Conservation (phyloP, 1,140 invertebrate genomes). For the Nephila pilipes region DNA sequence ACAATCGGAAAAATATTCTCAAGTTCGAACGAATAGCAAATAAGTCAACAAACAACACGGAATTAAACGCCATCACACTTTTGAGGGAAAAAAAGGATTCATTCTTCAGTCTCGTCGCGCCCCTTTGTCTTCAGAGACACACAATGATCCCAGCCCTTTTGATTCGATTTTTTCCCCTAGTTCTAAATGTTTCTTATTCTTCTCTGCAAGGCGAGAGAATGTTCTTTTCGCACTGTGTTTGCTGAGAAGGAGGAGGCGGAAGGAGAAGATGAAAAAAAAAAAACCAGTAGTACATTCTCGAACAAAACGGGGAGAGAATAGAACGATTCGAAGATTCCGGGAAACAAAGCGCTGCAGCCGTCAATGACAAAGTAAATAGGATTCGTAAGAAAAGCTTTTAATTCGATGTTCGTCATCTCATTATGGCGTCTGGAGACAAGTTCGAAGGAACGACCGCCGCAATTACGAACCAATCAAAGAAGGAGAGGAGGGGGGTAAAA, state of each 20-base stretch:
- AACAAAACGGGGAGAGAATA: neutral
- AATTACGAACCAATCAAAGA: neutral
- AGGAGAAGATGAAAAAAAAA: neutral
- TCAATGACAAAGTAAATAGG: conserved; percentile 47
- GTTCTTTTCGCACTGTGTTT: neutral
- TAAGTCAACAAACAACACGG: conserved; percentile 19
- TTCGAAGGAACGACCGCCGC: neutral
- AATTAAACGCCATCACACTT: neutral
- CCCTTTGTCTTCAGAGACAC: neutral
- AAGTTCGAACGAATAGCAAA: neutral
- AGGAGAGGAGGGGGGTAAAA: neutral
- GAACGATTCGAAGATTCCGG: neutral
- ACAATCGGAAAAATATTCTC: neutral
- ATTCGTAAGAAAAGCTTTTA: conserved; percentile 10
- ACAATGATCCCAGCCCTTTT: neutral
- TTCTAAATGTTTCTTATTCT: neutral
- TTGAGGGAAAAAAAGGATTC: neutral
- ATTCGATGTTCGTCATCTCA: neutral
- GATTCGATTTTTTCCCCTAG: neutral
- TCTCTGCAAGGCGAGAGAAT: neutral
- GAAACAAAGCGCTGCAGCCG: neutral
- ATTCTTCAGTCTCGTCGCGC: neutral
- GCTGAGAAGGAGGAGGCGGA: neutral
- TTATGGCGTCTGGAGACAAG: conserved; percentile 6
- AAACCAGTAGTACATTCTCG: neutral